These are phyloP conservation scores for Thelaira solivaga DNA, from an alignment of 2,888 invertebrate genomes.

Conservation along the genomic window DNA sequence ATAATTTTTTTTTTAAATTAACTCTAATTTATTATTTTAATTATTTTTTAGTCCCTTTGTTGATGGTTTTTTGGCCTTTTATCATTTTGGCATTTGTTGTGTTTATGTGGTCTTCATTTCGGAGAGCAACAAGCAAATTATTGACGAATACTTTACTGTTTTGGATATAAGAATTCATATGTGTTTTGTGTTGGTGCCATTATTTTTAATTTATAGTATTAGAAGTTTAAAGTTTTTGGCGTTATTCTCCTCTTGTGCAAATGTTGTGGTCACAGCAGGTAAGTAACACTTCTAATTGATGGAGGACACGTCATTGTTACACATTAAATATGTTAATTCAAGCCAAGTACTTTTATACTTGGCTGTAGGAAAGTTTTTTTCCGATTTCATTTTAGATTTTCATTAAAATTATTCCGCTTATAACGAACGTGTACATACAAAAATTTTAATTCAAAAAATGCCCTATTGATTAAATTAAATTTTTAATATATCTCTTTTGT, in stretches of 20 bases:
- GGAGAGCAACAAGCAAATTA: slow-evolving; percentile 88
- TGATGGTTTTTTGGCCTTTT: slow-evolving; percentile 90
- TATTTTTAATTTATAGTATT: slow-evolving; percentile 86
- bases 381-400: too few relatives aligned
- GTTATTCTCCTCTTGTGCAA: slow-evolving; percentile 95
- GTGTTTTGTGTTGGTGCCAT: slow-evolving; percentile 81
- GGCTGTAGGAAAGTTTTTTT: too few relatives aligned
- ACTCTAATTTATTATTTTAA: neutral
- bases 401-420: too few relatives aligned
- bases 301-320: too few relatives aligned
- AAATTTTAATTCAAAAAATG: too few relatives aligned
- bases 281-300: too few relatives aligned
- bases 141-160: slow-evolving; percentile 79
- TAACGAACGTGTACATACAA: too few relatives aligned
- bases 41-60: slow-evolving; percentile 81
- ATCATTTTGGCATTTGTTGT: slow-evolving; percentile 98
- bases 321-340: too few relatives aligned
- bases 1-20: neutral
- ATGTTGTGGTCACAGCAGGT: slow-evolving; percentile 87
- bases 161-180: slow-evolving; percentile 78
- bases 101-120: slow-evolving; percentile 97
- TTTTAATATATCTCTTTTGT: too few relatives aligned
- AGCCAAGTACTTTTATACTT: too few relatives aligned
- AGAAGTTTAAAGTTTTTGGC: slow-evolving; percentile 89
- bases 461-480: too few relatives aligned